Evolutionary conservation across 2,113 vertebrate genomes (phyloP), one percentile per base, ranked within the genome.

Genomic region (Girardinichthys multiradiatus): DNA sequence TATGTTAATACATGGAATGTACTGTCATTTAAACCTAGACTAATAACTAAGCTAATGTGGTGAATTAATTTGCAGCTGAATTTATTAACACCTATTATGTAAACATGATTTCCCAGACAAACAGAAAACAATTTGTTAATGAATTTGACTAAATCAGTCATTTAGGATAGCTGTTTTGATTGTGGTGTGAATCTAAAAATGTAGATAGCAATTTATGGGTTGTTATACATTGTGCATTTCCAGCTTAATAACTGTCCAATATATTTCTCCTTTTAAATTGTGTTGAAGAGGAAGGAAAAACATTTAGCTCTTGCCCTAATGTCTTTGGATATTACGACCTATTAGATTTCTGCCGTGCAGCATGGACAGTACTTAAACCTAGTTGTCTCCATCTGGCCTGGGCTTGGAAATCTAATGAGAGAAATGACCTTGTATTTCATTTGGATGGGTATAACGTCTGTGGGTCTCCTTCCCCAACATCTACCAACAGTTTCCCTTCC

Each of bases 371-470:
- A 81, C 74, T 76, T 83, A 82, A 65, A 77, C 76, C 79, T 78
- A 80, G 84, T 80, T 70, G 72, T 86, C 72, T 84, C 76, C 77
- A 81, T 71, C 70, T 65, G 70, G 21, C 58, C 30, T 57, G 66
- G 69, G 65, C 80, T 81, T 82, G 29, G 57, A 82, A 82, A 84
- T 71, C 77, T 84, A 84, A 87, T 85, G 81, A 85, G 79, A 83
- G 81, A 81, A 77, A 82, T 77, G 90, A 90, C 90, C 89, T 89
- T 90, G 84, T 85, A 69, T 73, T 90, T 80, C 66, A 79, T 87
- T 86, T 64, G 51, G 68, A 81, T 62, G 74, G 59, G 13, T 81
- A 70, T 24, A 75, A 45, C 74, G 84, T 74, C 76, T 48, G 61
- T 77, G 66, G 70, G 5, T 84, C 61, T 71, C 70, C 61, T 2